Evolutionary conservation across 2,888 invertebrate genomes (phyloP), one percentile per base, ranked within the genome.

Genomic region (Ephialtes manifestator): DNA sequence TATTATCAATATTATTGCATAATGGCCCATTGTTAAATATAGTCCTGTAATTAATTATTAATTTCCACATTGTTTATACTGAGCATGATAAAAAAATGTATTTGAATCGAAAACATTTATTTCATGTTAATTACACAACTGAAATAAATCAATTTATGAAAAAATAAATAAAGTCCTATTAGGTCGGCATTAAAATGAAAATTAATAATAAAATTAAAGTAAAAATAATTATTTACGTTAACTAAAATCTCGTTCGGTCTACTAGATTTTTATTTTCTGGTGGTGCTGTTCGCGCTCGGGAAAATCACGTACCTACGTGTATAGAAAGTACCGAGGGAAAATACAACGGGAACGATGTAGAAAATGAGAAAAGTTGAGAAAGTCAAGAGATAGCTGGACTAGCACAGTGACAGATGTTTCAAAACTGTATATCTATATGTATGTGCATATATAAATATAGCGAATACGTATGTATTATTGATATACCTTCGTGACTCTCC

Each of bases 291-390:
- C 15, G 39, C 53, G 20, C n/a, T 20, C 4, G 31, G 53, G 20
- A 35, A 11, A 43, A 18, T 60, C 31, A 51, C 31, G 39, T 43
- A 18, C 20, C 18, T 35, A 28, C 43, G 46, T 28, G 18, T 24
- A 55, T 31, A 77, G 58, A 81, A 63, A 79, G 71, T 51, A 53
- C 51, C 13, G 51, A 24, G 39, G 48, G 72, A 67, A 81, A 65
- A 81, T 51, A 74, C 43, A 39, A 67, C 67, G 24, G 58, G 63
- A 55, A 76, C 60, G 39, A 70, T 60, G 58, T 60, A 70, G 70
- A 48, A 79, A 83, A 76, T 79, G 76, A 28, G 58, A 58, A 84
- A 79, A 83, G 75, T 79, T 74, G 53, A 48, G 46, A 70, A 83
- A 79, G 71, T 80, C 76, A 31, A 71, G 76, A 76, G 51, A 65